Percentiles rank a stretch among this genome's conserved stretches.
These are phyloP conservation scores for Orius insidiosus DNA, from an alignment of 1,140 invertebrate species.

Conservation along the genomic window DNA sequence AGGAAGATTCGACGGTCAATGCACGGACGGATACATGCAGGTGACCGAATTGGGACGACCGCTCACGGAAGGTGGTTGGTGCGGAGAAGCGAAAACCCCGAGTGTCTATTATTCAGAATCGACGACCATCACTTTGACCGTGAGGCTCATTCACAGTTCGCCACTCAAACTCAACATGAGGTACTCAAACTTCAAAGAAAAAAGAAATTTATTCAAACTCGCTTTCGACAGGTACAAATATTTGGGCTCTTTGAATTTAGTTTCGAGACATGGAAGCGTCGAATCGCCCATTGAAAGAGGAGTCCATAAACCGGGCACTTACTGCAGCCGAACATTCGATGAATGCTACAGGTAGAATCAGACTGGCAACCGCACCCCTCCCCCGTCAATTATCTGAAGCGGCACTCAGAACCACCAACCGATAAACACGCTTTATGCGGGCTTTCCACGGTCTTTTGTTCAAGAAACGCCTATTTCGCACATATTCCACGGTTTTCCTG, in stretches of 20 bases:
- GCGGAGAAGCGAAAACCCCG: conserved; percentile 49
- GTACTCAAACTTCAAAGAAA: not conserved
- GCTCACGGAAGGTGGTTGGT: conserved; percentile 71
- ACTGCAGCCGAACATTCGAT: conserved; percentile 73
- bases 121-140: conserved; percentile 58
- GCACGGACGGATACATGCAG: conserved; percentile 71
- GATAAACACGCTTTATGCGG: no score
- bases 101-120: conserved; percentile 75
- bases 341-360: conserved; percentile 47
- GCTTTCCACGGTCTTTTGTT: no score
- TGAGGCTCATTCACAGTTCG: conserved; percentile 47
- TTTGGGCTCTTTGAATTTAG: conserved; percentile 49
- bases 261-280: conserved; percentile 54
- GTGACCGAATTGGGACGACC: conserved; percentile 60
- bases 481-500: no score
- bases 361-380: no score
- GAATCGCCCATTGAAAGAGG: conserved; percentile 55
- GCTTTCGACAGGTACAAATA: conserved; percentile 48
- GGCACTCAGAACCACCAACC: no score
- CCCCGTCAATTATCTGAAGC: no score
- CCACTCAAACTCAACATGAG: conserved; percentile 19
- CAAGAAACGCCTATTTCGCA: no score
- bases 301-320: conserved; percentile 59
- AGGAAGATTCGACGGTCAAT: conserved; percentile 48
- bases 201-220: not conserved